Conservation (phyloP, 2,113 vertebrate genomes). For the Zeus faber region DNA sequence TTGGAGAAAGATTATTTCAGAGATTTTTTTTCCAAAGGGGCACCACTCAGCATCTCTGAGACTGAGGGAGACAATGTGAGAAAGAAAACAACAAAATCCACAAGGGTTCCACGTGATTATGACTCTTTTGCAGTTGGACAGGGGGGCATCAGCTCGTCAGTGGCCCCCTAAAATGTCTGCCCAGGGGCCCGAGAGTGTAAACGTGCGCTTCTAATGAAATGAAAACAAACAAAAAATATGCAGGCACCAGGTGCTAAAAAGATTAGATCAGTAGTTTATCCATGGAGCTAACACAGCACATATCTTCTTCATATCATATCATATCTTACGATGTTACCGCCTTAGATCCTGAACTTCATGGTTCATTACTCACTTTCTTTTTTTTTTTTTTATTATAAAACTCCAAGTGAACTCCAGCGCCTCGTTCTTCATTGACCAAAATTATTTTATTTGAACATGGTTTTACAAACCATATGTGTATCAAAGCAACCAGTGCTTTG, state of each 20-base stretch:
- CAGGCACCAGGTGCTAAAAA: constrained; percentile 47
- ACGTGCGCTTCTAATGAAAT: constrained; percentile 61
- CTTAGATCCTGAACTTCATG: too few relatives aligned
- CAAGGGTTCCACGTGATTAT: constrained; percentile 67
- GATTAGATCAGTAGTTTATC: constrained; percentile 41
- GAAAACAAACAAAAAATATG: constrained; percentile 63
- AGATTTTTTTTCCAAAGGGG: constrained; percentile 35
- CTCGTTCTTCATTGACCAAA: too few relatives aligned
- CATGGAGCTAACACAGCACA: constrained; percentile 56
- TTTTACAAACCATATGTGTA: too few relatives aligned
- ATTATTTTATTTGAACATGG: too few relatives aligned
- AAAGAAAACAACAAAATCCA: constrained; percentile 38
- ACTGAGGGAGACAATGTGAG: constrained; percentile 19
- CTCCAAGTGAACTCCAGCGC: too few relatives aligned
- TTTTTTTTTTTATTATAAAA: background rate
- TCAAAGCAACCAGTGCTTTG: too few relatives aligned
- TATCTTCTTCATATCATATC: constrained; percentile 19
- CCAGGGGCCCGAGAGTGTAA: constrained; percentile 53
- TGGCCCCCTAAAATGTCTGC: constrained; percentile 40
- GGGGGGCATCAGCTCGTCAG: constrained; percentile 14
- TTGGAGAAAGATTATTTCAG: constrained; percentile 36
- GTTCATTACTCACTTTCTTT: too few relatives aligned
- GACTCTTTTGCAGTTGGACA: constrained; percentile 32
- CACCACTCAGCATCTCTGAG: constrained; percentile 40
- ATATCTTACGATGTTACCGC: too few relatives aligned